A percentile compares a stretch with the other conserved stretches of the same genome.
Evolutionary conservation across 2,888 invertebrate genomes (phyloP).

Genomic region (Athalia circularis): DNA sequence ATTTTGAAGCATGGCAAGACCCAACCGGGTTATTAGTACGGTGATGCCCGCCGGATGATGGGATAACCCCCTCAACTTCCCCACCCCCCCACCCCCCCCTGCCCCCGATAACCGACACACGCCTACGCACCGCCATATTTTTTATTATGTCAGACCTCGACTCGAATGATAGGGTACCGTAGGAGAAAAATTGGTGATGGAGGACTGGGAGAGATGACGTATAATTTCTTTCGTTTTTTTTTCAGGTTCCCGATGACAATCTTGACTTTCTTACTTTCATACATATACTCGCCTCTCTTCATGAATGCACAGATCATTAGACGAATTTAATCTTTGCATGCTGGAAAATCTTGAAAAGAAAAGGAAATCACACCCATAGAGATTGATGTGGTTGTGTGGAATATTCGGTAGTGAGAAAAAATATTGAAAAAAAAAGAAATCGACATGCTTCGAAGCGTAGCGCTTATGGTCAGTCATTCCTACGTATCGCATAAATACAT

Average conservation of each 20-base stretch:
- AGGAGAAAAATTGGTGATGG: neutral
- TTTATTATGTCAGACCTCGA: conserved; percentile 40
- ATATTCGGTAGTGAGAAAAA: no score
- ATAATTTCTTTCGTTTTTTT: conserved; percentile 27
- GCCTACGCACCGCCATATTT: conserved; percentile 40
- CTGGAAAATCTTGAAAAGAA: conserved; percentile 1
- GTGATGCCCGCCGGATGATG: conserved; percentile 45
- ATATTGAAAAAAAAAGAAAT: no score
- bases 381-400: no score
- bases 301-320: conserved; percentile 10
- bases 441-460: no score
- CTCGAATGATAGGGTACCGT: conserved; percentile 24
- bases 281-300: no score
- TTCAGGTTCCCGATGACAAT: conserved; percentile 34
- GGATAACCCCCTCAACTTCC: neutral
- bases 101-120: conserved; percentile 26
- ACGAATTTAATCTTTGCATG: conserved; percentile 13
- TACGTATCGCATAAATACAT: neutral
- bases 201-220: neutral
- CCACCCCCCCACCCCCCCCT: neutral
- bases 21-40: conserved; percentile 59
- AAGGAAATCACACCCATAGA: no score
- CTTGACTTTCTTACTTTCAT: conserved; percentile 31
- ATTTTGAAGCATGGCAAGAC: conserved; percentile 52
- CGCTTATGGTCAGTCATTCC: neutral